Evolutionary conservation across 1,140 invertebrate genomes (phyloP), one percentile per base, ranked within the genome.

Genomic region (Hylaeus volcanicus): DNA sequence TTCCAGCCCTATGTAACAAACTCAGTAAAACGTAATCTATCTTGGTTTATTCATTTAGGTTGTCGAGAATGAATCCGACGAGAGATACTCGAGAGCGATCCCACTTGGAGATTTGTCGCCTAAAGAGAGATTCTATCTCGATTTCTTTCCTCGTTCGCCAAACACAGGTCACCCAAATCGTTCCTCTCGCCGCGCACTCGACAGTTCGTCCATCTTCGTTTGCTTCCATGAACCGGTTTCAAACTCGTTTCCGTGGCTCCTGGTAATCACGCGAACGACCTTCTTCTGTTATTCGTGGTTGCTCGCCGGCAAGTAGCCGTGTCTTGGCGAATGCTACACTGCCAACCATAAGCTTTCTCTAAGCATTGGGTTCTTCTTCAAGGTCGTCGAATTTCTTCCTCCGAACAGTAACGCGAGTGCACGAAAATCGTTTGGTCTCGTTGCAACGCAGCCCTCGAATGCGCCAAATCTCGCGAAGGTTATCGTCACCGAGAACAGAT

Each of bases 221-320:
- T 60, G 41, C 56, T 63, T 68, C 63, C 39, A 63, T 72, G 78
- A 85, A 85, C 84, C 84, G 84, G 84, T 85, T 85, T 81, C 53
- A 61, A 66, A 72, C 81, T 79, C 65, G 76, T 83, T 61, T 51
- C 48, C 58, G 65, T 79, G 64, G 41, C 76, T 85, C 75, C 65
- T 75, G 78, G 55, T 74, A 74, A 79, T 79, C 71, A 74, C 61
- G 41, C 12, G 61, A 2, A 53, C 51, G 61, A 56, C 71, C 69
- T 79, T 64, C 76, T 72, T 41, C 48, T 41, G 69, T 79, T 79
- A 51, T 70, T 70, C 66, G 41, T 68, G n/a, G 74, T n/a, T n/a
- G 45, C 26, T 64, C 41, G n/a, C 14, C 60, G 14, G n/a, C 9
- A 43, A 15, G 39, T 45, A 41, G 41, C 15, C 55, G 26, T 14